Percentiles rank a stretch among this genome's conserved stretches.
Evolutionary conservation across 1,140 invertebrate species (phyloP).

Genomic region (Homarus americanus): DNA sequence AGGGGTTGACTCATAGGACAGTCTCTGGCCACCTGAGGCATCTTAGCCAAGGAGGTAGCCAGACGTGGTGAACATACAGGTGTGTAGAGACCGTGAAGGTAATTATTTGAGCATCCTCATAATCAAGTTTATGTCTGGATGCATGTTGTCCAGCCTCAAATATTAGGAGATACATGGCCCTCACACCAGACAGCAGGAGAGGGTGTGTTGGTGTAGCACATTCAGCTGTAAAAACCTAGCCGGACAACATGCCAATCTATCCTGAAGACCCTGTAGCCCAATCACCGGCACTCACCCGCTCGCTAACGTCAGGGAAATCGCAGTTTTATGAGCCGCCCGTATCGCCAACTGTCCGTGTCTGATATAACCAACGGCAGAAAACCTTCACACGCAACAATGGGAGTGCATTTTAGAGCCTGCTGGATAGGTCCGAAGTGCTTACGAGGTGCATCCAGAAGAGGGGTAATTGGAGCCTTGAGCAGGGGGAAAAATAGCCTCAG

Average conservation of each 20-base stretch:
- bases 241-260: not conserved
- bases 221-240: not conserved
- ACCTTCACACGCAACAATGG: not conserved
- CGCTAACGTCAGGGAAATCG: not conserved
- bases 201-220: not conserved
- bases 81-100: not conserved
- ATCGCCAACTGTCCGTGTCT: not conserved
- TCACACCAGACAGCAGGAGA: not conserved
- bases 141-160: not conserved
- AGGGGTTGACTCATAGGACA: too few species aligned
- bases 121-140: not conserved
- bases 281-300: not conserved
- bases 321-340: not conserved
- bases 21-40: too few species aligned
- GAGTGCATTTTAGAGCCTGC: not conserved
- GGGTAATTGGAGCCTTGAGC: not conserved
- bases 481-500: not conserved
- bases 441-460: not conserved
- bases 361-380: not conserved
- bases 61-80: not conserved
- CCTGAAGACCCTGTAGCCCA: not conserved
- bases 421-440: not conserved
- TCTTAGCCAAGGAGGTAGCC: too few species aligned
- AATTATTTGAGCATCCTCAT: not conserved
- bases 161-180: not conserved